These are phyloP conservation scores for Synanceia verrucosa DNA, from an alignment of 2,797 vertebrate species.

Conservation along the genomic window DNA sequence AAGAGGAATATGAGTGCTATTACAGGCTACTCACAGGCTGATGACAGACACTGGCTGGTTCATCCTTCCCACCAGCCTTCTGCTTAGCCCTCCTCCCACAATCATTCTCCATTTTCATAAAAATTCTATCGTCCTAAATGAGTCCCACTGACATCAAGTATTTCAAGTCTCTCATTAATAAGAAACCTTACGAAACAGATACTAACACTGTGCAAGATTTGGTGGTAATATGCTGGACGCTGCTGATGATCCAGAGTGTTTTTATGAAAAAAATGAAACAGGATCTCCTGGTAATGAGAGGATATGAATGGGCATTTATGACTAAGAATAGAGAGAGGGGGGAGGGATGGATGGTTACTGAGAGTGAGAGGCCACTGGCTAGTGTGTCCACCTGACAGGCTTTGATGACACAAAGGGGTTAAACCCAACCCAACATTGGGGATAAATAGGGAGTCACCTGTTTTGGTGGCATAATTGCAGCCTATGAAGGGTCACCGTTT, in stretches of 20 bases:
- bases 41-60: conserved; percentile 74
- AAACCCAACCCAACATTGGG: conserved; percentile 78
- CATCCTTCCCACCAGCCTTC: conserved; percentile 56
- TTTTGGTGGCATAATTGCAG: conserved; percentile 82
- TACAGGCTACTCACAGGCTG: conserved; percentile 55
- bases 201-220: neutral
- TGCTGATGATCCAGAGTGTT: conserved; percentile 42
- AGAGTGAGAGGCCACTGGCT: conserved; percentile 71
- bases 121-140: conserved; percentile 7
- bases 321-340: conserved; percentile 69
- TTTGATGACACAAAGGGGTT: conserved; percentile 85
- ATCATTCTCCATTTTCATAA: conserved; percentile 19
- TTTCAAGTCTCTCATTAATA: conserved; percentile 1
- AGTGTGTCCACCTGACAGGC: conserved; percentile 72
- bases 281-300: conserved; percentile 61
- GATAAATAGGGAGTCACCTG: conserved; percentile 83
- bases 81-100: neutral
- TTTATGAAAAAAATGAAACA: conserved; percentile 76
- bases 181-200: neutral
- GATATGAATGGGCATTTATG: conserved; percentile 80
- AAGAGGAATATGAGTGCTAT: conserved; percentile 74
- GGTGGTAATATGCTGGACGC: conserved; percentile 15
- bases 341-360: conserved; percentile 47
- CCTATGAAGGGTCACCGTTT: conserved; percentile 80
- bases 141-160: conserved; percentile 18